These are phyloP conservation scores for Kryptolebias marmoratus DNA, from an alignment of 2,113 vertebrate species.

Conservation along the genomic window DNA sequence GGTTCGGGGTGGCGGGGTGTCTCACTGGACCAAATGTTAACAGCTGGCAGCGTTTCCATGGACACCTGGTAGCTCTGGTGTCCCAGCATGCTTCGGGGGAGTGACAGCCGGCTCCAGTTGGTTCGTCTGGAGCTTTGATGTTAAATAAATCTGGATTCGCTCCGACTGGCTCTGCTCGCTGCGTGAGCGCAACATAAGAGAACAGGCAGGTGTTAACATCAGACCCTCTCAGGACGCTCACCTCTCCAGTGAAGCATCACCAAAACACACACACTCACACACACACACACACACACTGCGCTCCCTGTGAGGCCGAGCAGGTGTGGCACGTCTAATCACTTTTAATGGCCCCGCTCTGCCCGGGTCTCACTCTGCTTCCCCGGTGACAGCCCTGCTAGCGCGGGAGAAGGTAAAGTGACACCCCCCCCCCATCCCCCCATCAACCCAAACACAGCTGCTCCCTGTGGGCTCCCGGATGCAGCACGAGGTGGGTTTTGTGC, in stretches of 20 bases:
- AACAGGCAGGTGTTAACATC: conserved; percentile 52
- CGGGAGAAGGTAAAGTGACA: conserved; percentile 40
- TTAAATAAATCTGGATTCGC: conserved; percentile 10
- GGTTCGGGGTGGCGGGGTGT: conserved; percentile 26
- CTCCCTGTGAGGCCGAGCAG: conserved; percentile 42
- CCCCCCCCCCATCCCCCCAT: conserved; percentile 18
- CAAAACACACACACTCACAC: conserved; percentile 1
- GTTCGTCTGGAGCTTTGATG: conserved; percentile 39
- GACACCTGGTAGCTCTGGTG: conserved; percentile 68
- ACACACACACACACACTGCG: not conserved
- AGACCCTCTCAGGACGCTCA: not conserved
- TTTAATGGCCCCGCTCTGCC: conserved; percentile 61
- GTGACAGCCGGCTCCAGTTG: conserved; percentile 60
- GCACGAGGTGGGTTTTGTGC: conserved; percentile 55
- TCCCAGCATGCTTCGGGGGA: conserved; percentile 61
- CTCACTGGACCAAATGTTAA: conserved; percentile 69
- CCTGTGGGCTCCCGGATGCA: conserved; percentile 60
- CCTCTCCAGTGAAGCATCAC: conserved; percentile 24
- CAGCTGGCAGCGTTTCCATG: conserved; percentile 68
- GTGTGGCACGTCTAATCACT: conserved; percentile 76
- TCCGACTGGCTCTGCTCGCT: conserved; percentile 15
- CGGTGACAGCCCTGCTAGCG: conserved; percentile 65
- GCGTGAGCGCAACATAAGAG: conserved; percentile 22
- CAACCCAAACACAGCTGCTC: conserved; percentile 74
- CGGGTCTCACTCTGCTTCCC: conserved; percentile 60